Base-by-base conservation (phyloP, 2,888 invertebrate species). In the Lasioglossum calceatum region DNA sequence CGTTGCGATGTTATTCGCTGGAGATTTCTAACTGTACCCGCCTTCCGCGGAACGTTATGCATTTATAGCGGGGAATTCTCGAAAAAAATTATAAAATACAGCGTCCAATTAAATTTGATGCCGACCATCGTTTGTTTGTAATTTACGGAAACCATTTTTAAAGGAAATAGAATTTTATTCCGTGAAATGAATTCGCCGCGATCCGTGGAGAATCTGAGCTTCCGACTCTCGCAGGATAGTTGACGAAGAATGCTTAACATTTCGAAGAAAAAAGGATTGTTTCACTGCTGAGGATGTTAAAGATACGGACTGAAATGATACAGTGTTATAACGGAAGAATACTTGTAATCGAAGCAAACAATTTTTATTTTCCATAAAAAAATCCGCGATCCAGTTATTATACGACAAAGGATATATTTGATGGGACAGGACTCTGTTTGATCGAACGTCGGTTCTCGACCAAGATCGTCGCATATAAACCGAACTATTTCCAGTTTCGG, bases 131-230 rank as follows among this genome's bases (percentile, higher is more conserved):
- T 58, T n/a, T 58, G n/a, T 58, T 58, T n/a, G n/a, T n/a, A 58
- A 58, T 58, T 58, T 58, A n/a, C 58, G 58, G n/a, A 3, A n/a
- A 58, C 58, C 58, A n/a, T 58, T n/a, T 58, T 12, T n/a, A n/a
- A 58, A 58, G n/a, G 58, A 58, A 58, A 58, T 58, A n/a, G 58
- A n/a, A 58, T 58, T 58, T 58, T n/a, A n/a, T 58, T 12, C 58
- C 4, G n/a, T 12, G 3, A 58, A 58, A 12, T 4, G 58, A 58
- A 4, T n/a, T 12, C 4, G 3, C 58, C 44, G 39, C 39, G n/a
- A 10, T n/a, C 58, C 58, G 12, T 58, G 58, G 12, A 12, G n/a
- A n/a, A 27, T 58, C 4, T 12, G 8, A n/a, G n/a, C n/a, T 54
- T 10, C 8, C 10, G 2, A 23, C n/a, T 19, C 16, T 50, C 5